Base-by-base conservation (phyloP, 2,888 invertebrate species). In the Subacronicta megacephala region DNA sequence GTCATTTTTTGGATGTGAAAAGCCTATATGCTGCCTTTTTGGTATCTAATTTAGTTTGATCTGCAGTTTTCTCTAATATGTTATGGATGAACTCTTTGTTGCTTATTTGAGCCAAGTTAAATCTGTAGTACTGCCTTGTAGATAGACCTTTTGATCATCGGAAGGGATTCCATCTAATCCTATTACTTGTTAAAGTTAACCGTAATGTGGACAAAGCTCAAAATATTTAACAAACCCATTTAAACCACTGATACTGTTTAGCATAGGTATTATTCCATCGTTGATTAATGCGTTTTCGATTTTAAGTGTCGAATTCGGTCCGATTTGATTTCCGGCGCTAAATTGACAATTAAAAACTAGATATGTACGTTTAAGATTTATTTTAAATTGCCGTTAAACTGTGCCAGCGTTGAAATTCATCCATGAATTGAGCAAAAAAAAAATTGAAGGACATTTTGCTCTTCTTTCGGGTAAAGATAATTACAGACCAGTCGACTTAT, bases 281-380 rank as follows among this genome's bases (percentile, higher is more conserved):
- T n/a, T n/a, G n/a, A n/a, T n/a, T n/a, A n/a, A n/a, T n/a, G 49
- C 36, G 31, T 60, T 71, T 53, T 50, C n/a, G 44, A 54, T 37
- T 67, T 73, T 67, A 68, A 59, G 7, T 38, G 40, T 47, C 50
- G 16, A 57, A 51, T 59, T 49, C 26, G 37, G 35, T 9, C 18
- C 57, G 42, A 57, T 62, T 64, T 53, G 37, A 57, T 60, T 51
- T 68, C 72, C 68, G 72, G 44, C 61, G 72, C 54, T 31, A 53
- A 54, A 63, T 63, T 61, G 44, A 58, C 46, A 46, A 43, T 71
- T 67, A 71, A 41, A 33, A 63, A 50, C 52, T 31, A 31, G 42
- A 58, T 40, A 36, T 20, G 44, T 69, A 44, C n/a, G 12, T 55
- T 47, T 17, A 45, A 1, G 36, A 42, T 53, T 13, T n/a, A n/a